Base-by-base conservation (phyloP, 2,113 vertebrate species). In the Euleptes europaea region DNA sequence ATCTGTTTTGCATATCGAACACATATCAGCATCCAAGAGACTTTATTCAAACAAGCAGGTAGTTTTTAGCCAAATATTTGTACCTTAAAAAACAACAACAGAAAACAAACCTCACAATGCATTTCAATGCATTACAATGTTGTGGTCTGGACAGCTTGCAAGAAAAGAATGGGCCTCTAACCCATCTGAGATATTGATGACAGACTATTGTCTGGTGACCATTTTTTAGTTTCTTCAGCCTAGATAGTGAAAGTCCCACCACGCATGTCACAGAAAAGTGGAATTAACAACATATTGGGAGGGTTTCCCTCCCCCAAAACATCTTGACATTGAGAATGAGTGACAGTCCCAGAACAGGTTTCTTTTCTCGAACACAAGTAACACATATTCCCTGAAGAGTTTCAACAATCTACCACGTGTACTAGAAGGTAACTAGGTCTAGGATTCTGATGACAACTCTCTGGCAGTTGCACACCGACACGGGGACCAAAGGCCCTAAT, bases 251-350 rank as follows among this genome's bases (percentile, higher is more conserved):
- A 66, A 26, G 65, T 83, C 12, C 78, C 31, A 4, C 33, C 54
- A 33, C 28, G 60, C 13, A 3, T 51, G 63, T 83, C 57, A 47
- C 10, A 14, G 71, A 33, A 69, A 26, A 75, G 14, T 73, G 15
- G 31, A 90, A 80, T 73, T n/a, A 49, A 72, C 1, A n/a, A 0
- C 0, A 1, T n/a, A 7, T 0, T 77, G 26, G 31, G 26, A 35
- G 60, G 57, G 1, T 13, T 89, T 65, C 1, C 7, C 84, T 17
- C 17, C 11, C 80, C 80, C 65, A 51, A 88, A 54, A 83, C 83
- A 73, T 40, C 69, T 89, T 85, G 51, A 90, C 92, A 89, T 71
- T 82, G 80, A 88, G 73, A 40, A 47, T 82, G 88, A 90, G 67
- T 9, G 3, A 73, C 33, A 85, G 3, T 63, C 67, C 69, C 84